Evolutionary conservation across 2,113 vertebrate species (phyloP).

Genomic region (Promerops cafer): DNA sequence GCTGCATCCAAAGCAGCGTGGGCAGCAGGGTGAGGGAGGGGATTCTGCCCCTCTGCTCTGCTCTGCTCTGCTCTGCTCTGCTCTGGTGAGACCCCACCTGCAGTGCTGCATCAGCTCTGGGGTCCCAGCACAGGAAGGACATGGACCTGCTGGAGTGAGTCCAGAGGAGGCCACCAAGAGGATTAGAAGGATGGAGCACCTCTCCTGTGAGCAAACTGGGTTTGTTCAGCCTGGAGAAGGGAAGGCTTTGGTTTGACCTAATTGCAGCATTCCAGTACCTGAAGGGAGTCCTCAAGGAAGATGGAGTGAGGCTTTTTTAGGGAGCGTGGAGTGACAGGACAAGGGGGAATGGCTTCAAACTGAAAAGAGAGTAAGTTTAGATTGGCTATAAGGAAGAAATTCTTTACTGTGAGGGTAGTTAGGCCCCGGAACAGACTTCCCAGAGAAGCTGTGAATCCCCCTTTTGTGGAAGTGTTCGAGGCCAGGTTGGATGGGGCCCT

Average conservation of each 20-base stretch:
- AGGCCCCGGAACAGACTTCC: not conserved
- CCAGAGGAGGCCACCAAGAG: not conserved
- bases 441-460: not conserved
- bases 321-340: not conserved
- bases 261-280: not conserved
- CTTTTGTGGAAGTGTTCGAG: not conserved
- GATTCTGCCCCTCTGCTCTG: not conserved
- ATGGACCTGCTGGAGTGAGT: rapidly evolving
- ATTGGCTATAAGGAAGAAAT: not conserved
- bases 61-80: not conserved
- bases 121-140: not conserved
- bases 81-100: not conserved
- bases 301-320: not conserved
- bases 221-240: not conserved
- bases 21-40: not conserved
- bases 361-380: not conserved
- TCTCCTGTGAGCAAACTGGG: not conserved
- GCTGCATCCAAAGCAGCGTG: not conserved
- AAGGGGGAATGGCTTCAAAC: not conserved
- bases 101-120: rapidly evolving
- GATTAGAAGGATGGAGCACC: not conserved
- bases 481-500: not conserved
- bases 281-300: not conserved
- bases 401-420: not conserved
- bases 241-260: rapidly evolving